Base-by-base conservation (phyloP, 1,140 invertebrate genomes). In the Sycophila sp. region DNA sequence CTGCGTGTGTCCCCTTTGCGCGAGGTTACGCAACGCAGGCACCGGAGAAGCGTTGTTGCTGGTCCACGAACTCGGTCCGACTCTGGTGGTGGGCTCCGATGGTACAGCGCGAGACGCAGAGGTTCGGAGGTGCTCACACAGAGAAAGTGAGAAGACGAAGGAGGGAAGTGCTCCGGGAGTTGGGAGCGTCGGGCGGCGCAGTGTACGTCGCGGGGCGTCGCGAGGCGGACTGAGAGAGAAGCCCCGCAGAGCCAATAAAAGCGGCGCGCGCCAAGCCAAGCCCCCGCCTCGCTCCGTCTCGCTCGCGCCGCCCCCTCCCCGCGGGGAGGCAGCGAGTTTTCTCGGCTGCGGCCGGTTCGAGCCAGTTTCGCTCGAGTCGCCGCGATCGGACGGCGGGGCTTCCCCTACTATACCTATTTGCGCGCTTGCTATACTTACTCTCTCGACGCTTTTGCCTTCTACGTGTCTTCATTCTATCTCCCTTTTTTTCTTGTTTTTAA, bases 321-420 rank as follows among this genome's bases (percentile, higher is more conserved):
- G 26, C n/a, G 19, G 13, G 24, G 6, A 5, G 10, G 17, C 32
- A 26, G 34, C n/a, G n/a, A n/a, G n/a, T n/a, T n/a, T n/a, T n/a
- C n/a, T 49, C 30, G 45, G 81, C 77, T 80, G 47, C 64, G 67
- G 76, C 81, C 79, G 77, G 81, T 83, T 82, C 56, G 40, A 83
- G 77, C 79, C 79, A 79, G 81, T 83, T 81, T 77, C 40, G 30
- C 40, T 19, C 55, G 24, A 30, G 24, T 15, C 49, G 26, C 49
- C 2, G 24, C 26, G 49, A n/a, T 47, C 42, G 42, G 11, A 30
- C 49, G 49, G n/a, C n/a, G n/a, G n/a, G n/a, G n/a, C n/a, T n/a
- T n/a, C n/a, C n/a, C n/a, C n/a, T n/a, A n/a, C n/a, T n/a, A n/a
- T n/a, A n/a, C n/a, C n/a, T n/a, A n/a, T n/a, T n/a, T n/a, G n/a